phyloP scores from a whole-genome alignment of 2,113 vertebrate genomes.

The Macquaria australasica region DNA sequence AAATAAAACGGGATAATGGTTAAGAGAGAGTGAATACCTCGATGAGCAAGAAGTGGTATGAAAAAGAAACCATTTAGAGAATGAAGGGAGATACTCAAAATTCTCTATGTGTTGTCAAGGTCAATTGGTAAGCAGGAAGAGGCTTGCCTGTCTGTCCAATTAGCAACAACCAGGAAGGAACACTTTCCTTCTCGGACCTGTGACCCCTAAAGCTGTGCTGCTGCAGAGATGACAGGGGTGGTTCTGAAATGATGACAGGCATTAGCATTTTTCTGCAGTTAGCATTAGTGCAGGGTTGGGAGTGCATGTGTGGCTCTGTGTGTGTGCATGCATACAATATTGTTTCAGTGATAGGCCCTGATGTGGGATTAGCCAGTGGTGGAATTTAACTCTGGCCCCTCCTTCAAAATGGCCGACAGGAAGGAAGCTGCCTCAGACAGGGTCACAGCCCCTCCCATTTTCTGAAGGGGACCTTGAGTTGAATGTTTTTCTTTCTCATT shows the following conservation, averaged over 20 bases:
- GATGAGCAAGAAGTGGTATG: conserved; percentile 9
- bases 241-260: conserved; percentile 82
- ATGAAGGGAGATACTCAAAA: conserved; percentile 54
- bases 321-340: conserved; percentile 59
- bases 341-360: conserved; percentile 75
- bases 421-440: conserved; percentile 77
- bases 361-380: conserved; percentile 75
- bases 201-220: conserved; percentile 80
- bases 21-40: not conserved
- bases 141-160: conserved; percentile 77
- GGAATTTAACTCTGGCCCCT: conserved; percentile 74
- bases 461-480: conserved; percentile 84
- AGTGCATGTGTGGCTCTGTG: conserved; percentile 39
- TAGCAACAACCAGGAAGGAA: conserved; percentile 81
- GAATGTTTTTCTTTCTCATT: conserved; percentile 80
- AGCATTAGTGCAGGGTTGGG: conserved; percentile 74
- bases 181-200: conserved; percentile 67
- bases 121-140: conserved; percentile 78
- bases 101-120: conserved; percentile 74
- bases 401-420: conserved; percentile 84
- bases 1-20: conserved; percentile 2
- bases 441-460: conserved; percentile 78
- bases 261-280: conserved; percentile 83
- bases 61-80: conserved; percentile 36
- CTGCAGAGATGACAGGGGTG: conserved; percentile 77